Evolutionary conservation across 2,888 invertebrate species (phyloP), one percentile per base, ranked within the genome.

Genomic region (Rhogogaster chlorosoma): DNA sequence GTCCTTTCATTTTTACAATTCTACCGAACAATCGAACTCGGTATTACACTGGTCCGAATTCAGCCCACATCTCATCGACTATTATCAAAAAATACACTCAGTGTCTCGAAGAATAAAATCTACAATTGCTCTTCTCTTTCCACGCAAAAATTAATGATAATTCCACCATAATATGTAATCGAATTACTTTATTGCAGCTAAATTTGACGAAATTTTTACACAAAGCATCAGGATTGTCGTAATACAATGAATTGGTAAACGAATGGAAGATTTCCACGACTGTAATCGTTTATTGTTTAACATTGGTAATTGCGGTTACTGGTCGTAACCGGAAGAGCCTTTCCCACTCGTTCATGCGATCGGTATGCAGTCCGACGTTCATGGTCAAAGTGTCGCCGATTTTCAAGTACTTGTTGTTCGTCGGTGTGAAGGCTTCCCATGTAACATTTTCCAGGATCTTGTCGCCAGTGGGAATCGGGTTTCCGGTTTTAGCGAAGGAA

Each of bases 401-500:
- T 42, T 94, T 92, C 87, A 94, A 87, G 86, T 94, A 94, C 85
- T 93, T 93, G 71, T 93, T 92, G 42, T 90, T 91, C 61, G 90
- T 90, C 1, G 87, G 70, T 2, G 90, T 91, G 70, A 92, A 93
- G 29, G 92, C 92, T 67, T 93, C 92, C 94, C 94, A 94, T 75
- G 90, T 93, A 0, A 93, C 90, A 61, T 93, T 92, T 75, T 91
- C 90, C 82, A 93, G 88, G 18, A 89, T 86, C 2, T 90, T 90
- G 15, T 91, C 89, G 22, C 90, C 87, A 12, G 91, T 90, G 0
- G 94, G 93, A 82, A 94, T 93, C 7, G 94, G 95, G 90, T 93
- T 95, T 90, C 94, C 96, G 90, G 89, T 89, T 38, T 85, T 70
- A 0, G 92, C 93, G 88, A 95, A 95, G 86, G 93, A 93, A n/a